Percentiles rank a stretch among this genome's conserved stretches.
phyloP scores from a whole-genome alignment of 2,797 vertebrate genomes.

The Channa striata region DNA sequence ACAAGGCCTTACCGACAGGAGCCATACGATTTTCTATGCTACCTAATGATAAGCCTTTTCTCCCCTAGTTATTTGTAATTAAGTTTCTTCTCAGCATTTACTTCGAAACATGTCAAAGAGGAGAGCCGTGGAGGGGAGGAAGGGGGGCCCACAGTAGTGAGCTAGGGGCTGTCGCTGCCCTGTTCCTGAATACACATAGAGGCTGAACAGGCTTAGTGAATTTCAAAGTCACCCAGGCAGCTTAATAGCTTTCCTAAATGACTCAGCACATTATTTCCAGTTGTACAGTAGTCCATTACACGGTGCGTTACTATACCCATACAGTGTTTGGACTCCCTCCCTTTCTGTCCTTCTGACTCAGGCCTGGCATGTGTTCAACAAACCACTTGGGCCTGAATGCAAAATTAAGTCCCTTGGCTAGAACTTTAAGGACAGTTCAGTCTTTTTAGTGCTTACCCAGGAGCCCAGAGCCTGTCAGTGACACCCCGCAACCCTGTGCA shows the following conservation, averaged over 20 bases:
- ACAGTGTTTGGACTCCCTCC: constrained; percentile 52
- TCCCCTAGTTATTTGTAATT: constrained; percentile 75
- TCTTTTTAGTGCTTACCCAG: constrained; percentile 56
- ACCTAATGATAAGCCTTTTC: constrained; percentile 65
- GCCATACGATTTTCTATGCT: constrained; percentile 48
- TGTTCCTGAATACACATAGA: constrained; percentile 71
- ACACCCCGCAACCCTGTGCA: constrained; percentile 53
- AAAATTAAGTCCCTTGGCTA: constrained; percentile 67
- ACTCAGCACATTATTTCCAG: constrained; percentile 82
- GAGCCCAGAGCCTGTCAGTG: constrained; percentile 36
- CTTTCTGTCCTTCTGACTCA: constrained; percentile 58
- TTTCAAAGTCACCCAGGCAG: constrained; percentile 81
- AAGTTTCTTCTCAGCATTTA: constrained; percentile 70
- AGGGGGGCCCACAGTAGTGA: constrained; percentile 3
- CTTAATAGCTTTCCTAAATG: constrained; percentile 81
- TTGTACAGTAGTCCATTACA: constrained; percentile 81
- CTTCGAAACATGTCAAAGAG: constrained; percentile 70
- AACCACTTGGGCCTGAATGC: constrained; percentile 80
- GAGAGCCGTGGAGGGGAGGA: constrained; percentile 30
- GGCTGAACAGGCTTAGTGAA: constrained; percentile 76
- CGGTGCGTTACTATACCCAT: constrained; percentile 67
- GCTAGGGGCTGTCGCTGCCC: constrained; percentile 60
- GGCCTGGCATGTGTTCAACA: constrained; percentile 77
- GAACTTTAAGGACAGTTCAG: constrained; percentile 65
- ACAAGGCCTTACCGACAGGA: constrained; percentile 51